These are phyloP conservation scores for Nymphalis io DNA, from an alignment of 1,140 invertebrate genomes.

Conservation along the genomic window DNA sequence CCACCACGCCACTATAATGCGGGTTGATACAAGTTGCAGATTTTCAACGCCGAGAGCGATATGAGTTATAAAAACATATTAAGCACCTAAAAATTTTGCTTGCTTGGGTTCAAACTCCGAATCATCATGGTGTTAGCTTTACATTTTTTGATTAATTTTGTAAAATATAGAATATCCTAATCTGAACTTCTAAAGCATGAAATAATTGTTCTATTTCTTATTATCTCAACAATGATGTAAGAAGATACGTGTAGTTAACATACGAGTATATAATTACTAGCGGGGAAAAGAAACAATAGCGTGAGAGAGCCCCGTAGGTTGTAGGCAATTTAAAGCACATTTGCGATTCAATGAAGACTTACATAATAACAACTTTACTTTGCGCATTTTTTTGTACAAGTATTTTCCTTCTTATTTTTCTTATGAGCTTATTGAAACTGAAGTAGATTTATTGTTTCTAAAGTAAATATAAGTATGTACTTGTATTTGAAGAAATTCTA, in stretches of 20 bases:
- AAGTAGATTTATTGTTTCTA: constrained; percentile 6
- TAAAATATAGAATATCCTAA: too few relatives aligned
- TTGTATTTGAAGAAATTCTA: neutral
- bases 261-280: neutral
- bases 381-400: constrained; percentile 8
- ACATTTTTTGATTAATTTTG: too few relatives aligned
- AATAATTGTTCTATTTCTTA: too few relatives aligned
- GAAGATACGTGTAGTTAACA: neutral
- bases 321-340: constrained; percentile 39
- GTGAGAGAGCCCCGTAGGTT: constrained; percentile 32
- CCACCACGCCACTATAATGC: too few relatives aligned
- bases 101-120: too few relatives aligned
- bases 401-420: constrained; percentile 10
- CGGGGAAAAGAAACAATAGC: constrained; percentile 21
- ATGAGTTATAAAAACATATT: too few relatives aligned
- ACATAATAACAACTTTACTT: constrained; percentile 34
- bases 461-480: neutral
- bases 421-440: constrained; percentile 1
- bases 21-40: too few relatives aligned
- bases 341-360: constrained; percentile 41
- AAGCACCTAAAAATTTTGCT: too few relatives aligned
- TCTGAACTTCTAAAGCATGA: too few relatives aligned
- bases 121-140: too few relatives aligned
- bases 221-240: too few relatives aligned
- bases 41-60: too few relatives aligned